Conservation (phyloP, 2,888 invertebrate genomes). For the Bugulina stolonifera region DNA sequence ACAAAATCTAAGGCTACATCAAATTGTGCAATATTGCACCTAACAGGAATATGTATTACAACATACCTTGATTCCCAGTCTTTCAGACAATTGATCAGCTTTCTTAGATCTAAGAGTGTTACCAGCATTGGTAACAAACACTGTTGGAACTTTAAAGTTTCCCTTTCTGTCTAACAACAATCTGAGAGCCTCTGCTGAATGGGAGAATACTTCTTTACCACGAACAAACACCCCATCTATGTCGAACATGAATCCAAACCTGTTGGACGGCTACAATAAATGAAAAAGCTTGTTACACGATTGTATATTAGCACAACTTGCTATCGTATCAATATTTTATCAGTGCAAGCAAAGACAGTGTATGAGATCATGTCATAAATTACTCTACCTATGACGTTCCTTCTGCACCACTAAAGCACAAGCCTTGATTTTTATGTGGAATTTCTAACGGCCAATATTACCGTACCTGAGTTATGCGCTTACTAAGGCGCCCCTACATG, state of each 20-base stretch:
- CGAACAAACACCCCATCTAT: slow-evolving; percentile 65
- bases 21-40: too few species aligned
- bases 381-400: too few species aligned
- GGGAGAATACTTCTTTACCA: slow-evolving; percentile 60
- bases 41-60: neutral
- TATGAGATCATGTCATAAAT: too few species aligned
- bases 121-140: slow-evolving; percentile 65
- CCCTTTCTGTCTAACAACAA: slow-evolving; percentile 57
- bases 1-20: too few species aligned
- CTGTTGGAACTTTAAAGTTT: slow-evolving; percentile 60
- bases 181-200: slow-evolving; percentile 60
- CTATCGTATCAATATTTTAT: too few species aligned
- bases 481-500: too few species aligned
- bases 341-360: too few species aligned
- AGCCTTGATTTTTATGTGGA: too few species aligned
- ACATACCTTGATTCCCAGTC: slow-evolving; percentile 58
- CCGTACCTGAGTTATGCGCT: too few species aligned
- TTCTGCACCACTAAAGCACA: too few species aligned
- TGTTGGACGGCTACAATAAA: slow-evolving; percentile 10
- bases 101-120: slow-evolving; percentile 60
- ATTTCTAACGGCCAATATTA: too few species aligned
- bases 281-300: neutral
- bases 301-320: neutral
- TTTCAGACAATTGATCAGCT: slow-evolving; percentile 60
- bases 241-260: slow-evolving; percentile 64